Base-by-base conservation (phyloP, 2,888 invertebrate species). In the Synergus gifuensis region DNA sequence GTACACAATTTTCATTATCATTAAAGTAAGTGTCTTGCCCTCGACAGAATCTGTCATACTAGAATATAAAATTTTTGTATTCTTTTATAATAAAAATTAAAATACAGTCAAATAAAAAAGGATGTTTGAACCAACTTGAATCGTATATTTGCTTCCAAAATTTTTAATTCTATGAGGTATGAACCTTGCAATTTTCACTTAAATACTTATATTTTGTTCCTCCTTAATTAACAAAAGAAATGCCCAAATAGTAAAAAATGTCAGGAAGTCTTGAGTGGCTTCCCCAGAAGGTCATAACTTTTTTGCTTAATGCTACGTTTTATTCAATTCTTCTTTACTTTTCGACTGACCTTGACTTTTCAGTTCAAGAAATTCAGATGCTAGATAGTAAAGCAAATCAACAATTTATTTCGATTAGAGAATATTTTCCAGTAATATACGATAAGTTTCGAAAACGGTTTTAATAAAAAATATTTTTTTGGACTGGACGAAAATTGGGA, bases 1-100 rank as follows among this genome's bases (percentile, higher is more conserved):
- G 88, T 87, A 88, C 85, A 88, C 81, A 84, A 69, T 77, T 58
- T 84, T 84, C 79, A 79, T 83, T 84, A 83, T 60, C 79, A 79
- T 40, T 83, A 85, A 84, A 82, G 80, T 87, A 85, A 83, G 81
- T 83, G 77, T 81, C 62, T 62, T 79, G 69, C 14, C 54, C 22
- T 9, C 16, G 49, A 49, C 46, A 49, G 28, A 73, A n/a, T n/a
- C 11, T 73, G 36, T 73, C 36, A 54, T 22, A 73, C 5, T 54
- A 73, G 49, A 36, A 28, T 54, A 36, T 36, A 54, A 28, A 36
- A n/a, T 36, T 49, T 73, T 73, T 69, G 12, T 54, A 36, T 73
- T 73, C 36, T 73, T 54, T 73, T 69, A 28, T 28, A 44, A n/a
- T 1, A 16, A 54, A 36, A 49, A 54, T 28, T n/a, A 73, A 54